Evolutionary conservation across 2,888 invertebrate genomes (phyloP), one percentile per base, ranked within the genome.

Genomic region (Andricus quercusramuli): DNA sequence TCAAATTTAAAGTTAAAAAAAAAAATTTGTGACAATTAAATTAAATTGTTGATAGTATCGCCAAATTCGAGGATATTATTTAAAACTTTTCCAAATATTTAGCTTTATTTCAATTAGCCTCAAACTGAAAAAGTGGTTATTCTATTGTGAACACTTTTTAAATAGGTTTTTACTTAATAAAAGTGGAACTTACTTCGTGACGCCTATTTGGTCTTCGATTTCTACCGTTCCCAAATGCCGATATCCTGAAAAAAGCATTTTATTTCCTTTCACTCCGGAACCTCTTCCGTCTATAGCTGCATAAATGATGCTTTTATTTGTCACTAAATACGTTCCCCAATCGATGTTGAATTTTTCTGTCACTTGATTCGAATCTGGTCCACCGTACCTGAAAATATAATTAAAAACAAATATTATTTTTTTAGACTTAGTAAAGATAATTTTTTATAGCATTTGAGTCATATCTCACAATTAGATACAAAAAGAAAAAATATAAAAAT

Each of bases 271-370:
- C 77, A 97, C 94, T 0, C 97, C 98, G 0, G 98, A 96, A 11
- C 99, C 99, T 79, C 99, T 94, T 0, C 97, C 97, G 93, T 99
- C 99, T 82, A 99, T 98, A 85, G 95, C 95, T 0, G 97, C 98
- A 86, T 98, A 96, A 81, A 98, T 97, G 84, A 98, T 95, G 86
- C 96, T 96, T 92, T 96, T 96, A 82, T 97, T 96, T 25, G 96
- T 96, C 25, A 97, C 96, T 74, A 99, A 94, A 88, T 98, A 98
- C 62, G 96, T 96, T 80, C 97, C 97, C 98, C 98, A 98, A 91
- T 97, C 97, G 29, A 98, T 90, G 83, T 94, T 94, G 94, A 97
- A 99, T 89, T 95, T 95, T 88, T 97, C 96, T 0, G 96, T 95
- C 11, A 98, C 98, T 89, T 96, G 95, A 88, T 96, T 96, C 0